Evolutionary conservation across 2,113 vertebrate species (phyloP).

Genomic region (Dicaeum eximium): DNA sequence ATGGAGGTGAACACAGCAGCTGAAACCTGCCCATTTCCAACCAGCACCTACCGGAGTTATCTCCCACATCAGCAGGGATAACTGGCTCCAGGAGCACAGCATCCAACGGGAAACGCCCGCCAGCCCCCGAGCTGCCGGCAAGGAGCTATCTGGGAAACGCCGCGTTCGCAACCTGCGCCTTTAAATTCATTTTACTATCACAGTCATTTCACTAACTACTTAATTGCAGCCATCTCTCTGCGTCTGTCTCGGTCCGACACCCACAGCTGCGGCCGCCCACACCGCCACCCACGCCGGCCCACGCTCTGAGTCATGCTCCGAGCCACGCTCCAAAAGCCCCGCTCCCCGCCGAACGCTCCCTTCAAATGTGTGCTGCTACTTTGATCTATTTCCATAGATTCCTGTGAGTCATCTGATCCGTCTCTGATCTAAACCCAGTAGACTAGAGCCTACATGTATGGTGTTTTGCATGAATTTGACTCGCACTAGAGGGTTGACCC

Average conservation of each 20-base stretch:
- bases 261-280: constrained; percentile 68
- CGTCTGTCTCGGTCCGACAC: constrained; percentile 71
- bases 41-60: not conserved
- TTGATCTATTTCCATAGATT: constrained; percentile 71
- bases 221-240: constrained; percentile 66
- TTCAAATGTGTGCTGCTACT: constrained; percentile 57
- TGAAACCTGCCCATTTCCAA: not conserved
- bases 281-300: constrained; percentile 55
- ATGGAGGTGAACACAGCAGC: rapidly evolving
- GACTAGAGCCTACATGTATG: constrained; percentile 23
- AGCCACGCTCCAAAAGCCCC: constrained; percentile 45
- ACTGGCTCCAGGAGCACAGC: not conserved
- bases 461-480: constrained; percentile 24
- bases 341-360: constrained; percentile 44
- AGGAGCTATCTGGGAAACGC: not conserved
- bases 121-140: not conserved
- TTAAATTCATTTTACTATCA: constrained; percentile 61
- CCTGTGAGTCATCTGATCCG: constrained; percentile 61
- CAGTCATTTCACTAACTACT: constrained; percentile 59
- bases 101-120: not conserved
- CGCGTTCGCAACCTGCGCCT: constrained; percentile 6
- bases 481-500: not conserved
- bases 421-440: constrained; percentile 60
- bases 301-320: constrained; percentile 66
- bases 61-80: not conserved